These are phyloP conservation scores for Sylvicola fuscatus DNA, from an alignment of 2,888 invertebrate genomes.

Conservation along the genomic window DNA sequence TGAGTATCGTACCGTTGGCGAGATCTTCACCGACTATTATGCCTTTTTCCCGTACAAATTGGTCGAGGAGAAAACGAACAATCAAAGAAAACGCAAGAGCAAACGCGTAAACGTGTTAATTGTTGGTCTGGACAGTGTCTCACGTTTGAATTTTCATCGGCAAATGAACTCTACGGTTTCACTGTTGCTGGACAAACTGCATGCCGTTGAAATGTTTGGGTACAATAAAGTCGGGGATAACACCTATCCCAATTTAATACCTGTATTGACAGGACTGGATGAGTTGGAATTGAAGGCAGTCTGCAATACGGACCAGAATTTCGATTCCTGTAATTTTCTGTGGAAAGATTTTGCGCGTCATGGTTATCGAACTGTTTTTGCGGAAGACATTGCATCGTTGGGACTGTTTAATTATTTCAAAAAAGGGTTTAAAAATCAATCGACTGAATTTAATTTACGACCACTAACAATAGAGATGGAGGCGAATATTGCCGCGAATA, in stretches of 20 bases:
- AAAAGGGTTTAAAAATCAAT: slow-evolving; percentile 52
- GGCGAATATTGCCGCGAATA: slow-evolving; percentile 39
- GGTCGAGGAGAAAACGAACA: slow-evolving; percentile 9
- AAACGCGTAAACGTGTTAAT: slow-evolving; percentile 43
- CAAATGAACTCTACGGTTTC: slow-evolving; percentile 54
- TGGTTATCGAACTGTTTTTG: slow-evolving; percentile 59
- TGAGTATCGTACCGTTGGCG: slow-evolving; percentile 20
- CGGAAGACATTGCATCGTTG: slow-evolving; percentile 62
- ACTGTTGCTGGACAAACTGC: slow-evolving; percentile 33
- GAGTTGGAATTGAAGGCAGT: slow-evolving; percentile 38
- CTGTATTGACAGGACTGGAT: slow-evolving; percentile 52
- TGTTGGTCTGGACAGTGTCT: slow-evolving; percentile 69
- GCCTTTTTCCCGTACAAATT: slow-evolving; percentile 34
- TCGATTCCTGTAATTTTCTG: slow-evolving; percentile 56
- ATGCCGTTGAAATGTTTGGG: slow-evolving; percentile 59
- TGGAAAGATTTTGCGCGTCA: slow-evolving; percentile 59
- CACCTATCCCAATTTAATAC: slow-evolving; percentile 76
- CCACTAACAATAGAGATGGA: slow-evolving; percentile 53
- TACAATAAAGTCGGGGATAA: slow-evolving; percentile 91
- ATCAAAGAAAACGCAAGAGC: slow-evolving; percentile 9
- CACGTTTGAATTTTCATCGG: slow-evolving; percentile 64
- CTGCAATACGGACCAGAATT: slow-evolving; percentile 37
- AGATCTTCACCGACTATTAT: slow-evolving; percentile 46
- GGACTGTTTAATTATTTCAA: slow-evolving; percentile 65
- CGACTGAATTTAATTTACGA: slow-evolving; percentile 69